A percentile compares a stretch with the other conserved stretches of the same genome.
Conservation (phyloP, 2,797 vertebrate species). For the Channa striata region DNA sequence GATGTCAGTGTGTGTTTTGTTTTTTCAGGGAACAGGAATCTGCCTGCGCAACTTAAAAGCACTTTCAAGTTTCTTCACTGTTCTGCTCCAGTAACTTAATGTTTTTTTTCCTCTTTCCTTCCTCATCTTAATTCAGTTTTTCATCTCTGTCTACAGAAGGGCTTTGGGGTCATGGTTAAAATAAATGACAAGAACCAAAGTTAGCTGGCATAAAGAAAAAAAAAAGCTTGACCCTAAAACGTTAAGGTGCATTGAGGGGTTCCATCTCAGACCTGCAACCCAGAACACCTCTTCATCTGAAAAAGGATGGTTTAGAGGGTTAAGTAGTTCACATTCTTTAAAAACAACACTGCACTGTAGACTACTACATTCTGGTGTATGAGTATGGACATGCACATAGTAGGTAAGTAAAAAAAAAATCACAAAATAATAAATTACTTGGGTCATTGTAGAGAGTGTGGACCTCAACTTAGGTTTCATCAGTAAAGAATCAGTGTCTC, state of each 20-base stretch:
- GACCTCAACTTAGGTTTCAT: not conserved
- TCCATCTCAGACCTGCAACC: not conserved
- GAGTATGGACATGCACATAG: not conserved
- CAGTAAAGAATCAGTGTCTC: not conserved
- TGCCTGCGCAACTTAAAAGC: conserved; percentile 70
- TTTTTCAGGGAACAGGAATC: conserved; percentile 31
- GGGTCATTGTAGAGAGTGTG: too few relatives aligned
- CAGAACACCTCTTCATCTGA: not conserved
- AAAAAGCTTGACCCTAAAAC: conserved; percentile 32
- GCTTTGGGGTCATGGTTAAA: conserved; percentile 58
- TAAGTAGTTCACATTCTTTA: conserved; percentile 12
- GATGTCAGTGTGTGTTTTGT: conserved; percentile 25
- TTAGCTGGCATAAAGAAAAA: conserved; percentile 4
- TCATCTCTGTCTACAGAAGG: conserved; percentile 49
- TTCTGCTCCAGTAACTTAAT: conserved; percentile 70
- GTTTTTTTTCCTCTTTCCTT: conserved; percentile 28
- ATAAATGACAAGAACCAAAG: conserved; percentile 49
- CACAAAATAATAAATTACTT: too few relatives aligned
- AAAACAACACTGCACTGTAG: not conserved
- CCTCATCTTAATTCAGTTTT: conserved; percentile 27
- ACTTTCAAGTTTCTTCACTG: conserved; percentile 56
- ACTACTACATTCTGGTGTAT: not conserved
- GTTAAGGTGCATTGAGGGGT: conserved; percentile 11
- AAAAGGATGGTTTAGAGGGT: not conserved
- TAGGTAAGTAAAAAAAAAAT: not conserved